Percentiles rank a stretch among this genome's conserved stretches.
Evolutionary conservation across 2,113 vertebrate genomes (phyloP).

Genomic region (Saccopteryx leptura): DNA sequence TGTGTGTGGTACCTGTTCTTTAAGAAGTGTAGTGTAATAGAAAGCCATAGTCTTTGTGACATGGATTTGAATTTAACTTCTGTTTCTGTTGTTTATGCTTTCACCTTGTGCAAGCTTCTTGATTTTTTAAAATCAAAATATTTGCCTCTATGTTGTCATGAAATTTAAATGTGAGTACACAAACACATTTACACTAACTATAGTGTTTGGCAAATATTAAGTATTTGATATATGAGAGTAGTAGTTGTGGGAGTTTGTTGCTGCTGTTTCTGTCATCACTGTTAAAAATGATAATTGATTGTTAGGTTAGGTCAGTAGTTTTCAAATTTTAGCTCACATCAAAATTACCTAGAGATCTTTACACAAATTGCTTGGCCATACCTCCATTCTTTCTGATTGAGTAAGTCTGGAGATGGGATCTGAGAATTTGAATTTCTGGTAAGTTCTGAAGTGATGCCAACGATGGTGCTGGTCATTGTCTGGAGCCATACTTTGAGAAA

Average conservation of each 20-base stretch:
- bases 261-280: not conserved
- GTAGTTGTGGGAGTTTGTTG: not conserved
- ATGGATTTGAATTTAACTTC: constrained; percentile 53
- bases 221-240: not conserved
- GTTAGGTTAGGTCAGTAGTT: not conserved
- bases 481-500: not conserved
- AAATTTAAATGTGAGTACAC: constrained; percentile 38
- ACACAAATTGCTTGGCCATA: not conserved
- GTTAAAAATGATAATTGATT: not conserved
- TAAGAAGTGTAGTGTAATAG: not conserved
- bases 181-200: not conserved
- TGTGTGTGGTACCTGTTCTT: constrained; percentile 24
- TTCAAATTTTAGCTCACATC: constrained; percentile 40
- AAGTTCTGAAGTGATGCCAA: not conserved
- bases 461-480: not conserved
- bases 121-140: constrained; percentile 32
- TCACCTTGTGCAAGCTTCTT: not conserved
- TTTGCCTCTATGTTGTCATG: constrained; percentile 22
- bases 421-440: constrained; percentile 32
- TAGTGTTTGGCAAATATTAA: not conserved
- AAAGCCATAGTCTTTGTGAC: not conserved
- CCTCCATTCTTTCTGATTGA: constrained; percentile 2
- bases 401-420: not conserved
- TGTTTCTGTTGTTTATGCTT: not conserved
- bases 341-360: constrained; percentile 2